Evolutionary conservation across 2,888 invertebrate genomes (phyloP).

Genomic region (Ophion slaviceki): DNA sequence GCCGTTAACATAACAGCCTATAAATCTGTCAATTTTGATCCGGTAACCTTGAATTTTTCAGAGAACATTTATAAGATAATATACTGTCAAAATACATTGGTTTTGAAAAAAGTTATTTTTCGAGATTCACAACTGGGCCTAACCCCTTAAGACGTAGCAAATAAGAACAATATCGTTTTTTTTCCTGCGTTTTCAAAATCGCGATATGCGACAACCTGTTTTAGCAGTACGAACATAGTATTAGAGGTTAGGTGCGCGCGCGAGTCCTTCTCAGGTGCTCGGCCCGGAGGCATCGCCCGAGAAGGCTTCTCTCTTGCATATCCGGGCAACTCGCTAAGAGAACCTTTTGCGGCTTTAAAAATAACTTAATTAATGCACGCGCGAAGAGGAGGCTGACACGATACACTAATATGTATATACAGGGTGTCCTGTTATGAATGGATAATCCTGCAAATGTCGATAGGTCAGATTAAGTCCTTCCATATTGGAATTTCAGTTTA

Average conservation of each 20-base stretch:
- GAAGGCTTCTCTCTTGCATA: conserved; percentile 26
- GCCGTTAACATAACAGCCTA: too few relatives aligned
- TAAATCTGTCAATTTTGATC: too few relatives aligned
- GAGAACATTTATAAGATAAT: too few relatives aligned
- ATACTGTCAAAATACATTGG: too few relatives aligned
- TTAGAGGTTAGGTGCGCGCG: conserved; percentile 18
- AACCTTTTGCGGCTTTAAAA: conserved; percentile 74
- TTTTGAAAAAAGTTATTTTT: too few relatives aligned
- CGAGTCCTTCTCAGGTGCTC: conserved; percentile 37
- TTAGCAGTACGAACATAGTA: conserved; percentile 20
- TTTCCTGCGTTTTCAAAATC: not conserved
- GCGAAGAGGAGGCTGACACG: conserved; percentile 49
- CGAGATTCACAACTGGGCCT: too few relatives aligned
- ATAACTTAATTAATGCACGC: conserved; percentile 79
- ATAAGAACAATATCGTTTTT: not conserved
- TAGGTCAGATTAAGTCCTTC: too few relatives aligned
- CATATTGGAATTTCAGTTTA: too few relatives aligned
- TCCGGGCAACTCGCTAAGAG: conserved; percentile 38
- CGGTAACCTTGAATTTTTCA: too few relatives aligned
- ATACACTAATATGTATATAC: conserved; percentile 31
- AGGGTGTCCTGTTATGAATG: too few relatives aligned
- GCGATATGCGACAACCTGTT: conserved; percentile 13
- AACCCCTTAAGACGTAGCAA: not conserved
- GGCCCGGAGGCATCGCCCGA: conserved; percentile 40
- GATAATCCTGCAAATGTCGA: too few relatives aligned